Evolutionary conservation across 2,797 vertebrate species (phyloP).

Genomic region (Pitangus sulphuratus): DNA sequence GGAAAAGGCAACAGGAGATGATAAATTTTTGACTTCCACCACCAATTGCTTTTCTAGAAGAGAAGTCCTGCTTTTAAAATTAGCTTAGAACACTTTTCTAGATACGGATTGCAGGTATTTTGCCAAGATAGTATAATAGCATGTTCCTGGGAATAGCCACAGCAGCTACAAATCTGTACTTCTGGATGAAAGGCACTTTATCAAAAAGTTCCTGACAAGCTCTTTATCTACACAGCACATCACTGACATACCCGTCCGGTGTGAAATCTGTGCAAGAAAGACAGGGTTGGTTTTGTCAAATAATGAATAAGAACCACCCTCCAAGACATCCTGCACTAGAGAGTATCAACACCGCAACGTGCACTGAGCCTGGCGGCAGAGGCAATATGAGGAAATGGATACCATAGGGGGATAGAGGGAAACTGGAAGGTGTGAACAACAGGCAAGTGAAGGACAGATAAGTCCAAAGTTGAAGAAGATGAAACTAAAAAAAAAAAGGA

Average conservation of each 20-base stretch:
- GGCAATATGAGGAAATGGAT: neutral
- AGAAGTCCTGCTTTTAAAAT: neutral
- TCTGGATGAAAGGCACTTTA: neutral
- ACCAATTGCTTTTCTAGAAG: neutral
- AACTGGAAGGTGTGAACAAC: neutral
- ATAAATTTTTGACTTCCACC: neutral
- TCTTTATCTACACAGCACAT: neutral
- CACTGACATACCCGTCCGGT: neutral
- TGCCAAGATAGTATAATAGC: neutral
- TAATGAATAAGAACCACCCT: neutral
- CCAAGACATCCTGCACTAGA: neutral
- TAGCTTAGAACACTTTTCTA: neutral
- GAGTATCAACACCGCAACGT: neutral
- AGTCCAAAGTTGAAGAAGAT: neutral
- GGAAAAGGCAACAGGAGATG: neutral
- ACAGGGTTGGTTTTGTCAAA: neutral
- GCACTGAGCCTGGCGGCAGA: neutral
- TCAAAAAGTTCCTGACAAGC: conserved; percentile 21
- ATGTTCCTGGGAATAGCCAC: neutral
- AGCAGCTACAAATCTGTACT: neutral
- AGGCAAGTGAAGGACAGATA: neutral
- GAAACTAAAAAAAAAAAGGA: neutral
- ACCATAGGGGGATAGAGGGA: too few relatives aligned
- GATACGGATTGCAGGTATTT: neutral
- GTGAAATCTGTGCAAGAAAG: neutral